phyloP scores from a whole-genome alignment of 2,113 vertebrate genomes.

The Mungos mungo region DNA sequence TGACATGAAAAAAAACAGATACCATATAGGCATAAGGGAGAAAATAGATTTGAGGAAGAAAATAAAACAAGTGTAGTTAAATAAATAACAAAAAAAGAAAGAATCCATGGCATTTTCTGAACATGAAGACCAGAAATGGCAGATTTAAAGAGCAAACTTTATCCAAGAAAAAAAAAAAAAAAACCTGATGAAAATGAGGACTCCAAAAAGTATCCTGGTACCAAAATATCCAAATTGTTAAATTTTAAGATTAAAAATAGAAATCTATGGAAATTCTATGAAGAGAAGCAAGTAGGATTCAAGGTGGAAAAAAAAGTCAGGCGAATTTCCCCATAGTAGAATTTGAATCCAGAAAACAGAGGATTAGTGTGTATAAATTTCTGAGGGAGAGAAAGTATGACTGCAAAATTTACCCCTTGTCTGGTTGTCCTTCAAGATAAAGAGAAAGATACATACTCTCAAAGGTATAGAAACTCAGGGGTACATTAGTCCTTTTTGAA shows the following conservation, averaged over 20 bases:
- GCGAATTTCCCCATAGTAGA: background rate
- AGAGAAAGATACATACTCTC: background rate
- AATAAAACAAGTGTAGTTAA: background rate
- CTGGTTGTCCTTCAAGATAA: background rate
- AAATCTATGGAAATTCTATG: background rate
- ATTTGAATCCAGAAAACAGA: background rate
- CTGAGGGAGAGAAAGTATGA: background rate
- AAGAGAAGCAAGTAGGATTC: background rate
- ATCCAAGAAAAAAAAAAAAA: background rate
- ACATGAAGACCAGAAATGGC: background rate
- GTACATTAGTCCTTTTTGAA: background rate
- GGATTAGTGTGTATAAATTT: background rate
- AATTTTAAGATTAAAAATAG: constrained; percentile 11
- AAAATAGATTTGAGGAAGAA: background rate
- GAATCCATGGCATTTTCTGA: background rate
- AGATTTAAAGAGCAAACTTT: background rate
- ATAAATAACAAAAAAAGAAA: background rate
- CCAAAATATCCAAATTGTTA: background rate
- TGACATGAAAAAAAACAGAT: background rate
- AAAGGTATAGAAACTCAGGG: background rate
- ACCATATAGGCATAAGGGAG: background rate
- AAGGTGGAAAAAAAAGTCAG: background rate
- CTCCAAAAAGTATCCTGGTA: background rate
- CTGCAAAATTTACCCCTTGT: background rate
- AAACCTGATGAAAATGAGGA: background rate